These are phyloP conservation scores for Apamea crenata DNA, from an alignment of 2,888 invertebrate species.

Conservation along the genomic window DNA sequence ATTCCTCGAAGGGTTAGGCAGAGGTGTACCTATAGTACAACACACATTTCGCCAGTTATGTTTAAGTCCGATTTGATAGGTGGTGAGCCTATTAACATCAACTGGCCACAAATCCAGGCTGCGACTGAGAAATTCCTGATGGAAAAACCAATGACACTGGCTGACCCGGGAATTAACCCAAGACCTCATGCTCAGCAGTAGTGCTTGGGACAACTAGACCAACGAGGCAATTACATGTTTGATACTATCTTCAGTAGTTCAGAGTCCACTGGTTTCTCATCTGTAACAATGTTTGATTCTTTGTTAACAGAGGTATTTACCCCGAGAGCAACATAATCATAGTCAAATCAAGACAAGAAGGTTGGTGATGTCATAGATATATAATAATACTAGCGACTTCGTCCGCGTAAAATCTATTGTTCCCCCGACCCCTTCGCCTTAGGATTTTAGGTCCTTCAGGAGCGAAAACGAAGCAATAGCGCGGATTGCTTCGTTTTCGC, in stretches of 20 bases:
- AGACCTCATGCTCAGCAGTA: neutral
- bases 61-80: neutral
- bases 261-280: slow-evolving; percentile 28
- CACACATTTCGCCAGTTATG: neutral
- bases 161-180: neutral
- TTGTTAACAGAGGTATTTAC: neutral
- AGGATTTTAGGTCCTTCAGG: no score
- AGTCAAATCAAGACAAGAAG: neutral
- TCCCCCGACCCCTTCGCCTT: no score
- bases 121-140: neutral
- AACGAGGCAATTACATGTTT: slow-evolving; percentile 11
- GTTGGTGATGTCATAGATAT: no score
- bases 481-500: no score
- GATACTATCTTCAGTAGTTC: slow-evolving; percentile 32
- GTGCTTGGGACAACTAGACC: neutral
- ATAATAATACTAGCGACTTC: no score
- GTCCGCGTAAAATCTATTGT: no score
- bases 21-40: no score
- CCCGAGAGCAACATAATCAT: neutral
- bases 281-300: slow-evolving; percentile 23
- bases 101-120: neutral
- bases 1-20: no score
- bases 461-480: no score
- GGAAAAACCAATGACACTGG: neutral
- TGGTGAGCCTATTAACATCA: neutral